These are phyloP conservation scores for Nomada ferruginata DNA, from an alignment of 2,888 invertebrate genomes.

Conservation along the genomic window DNA sequence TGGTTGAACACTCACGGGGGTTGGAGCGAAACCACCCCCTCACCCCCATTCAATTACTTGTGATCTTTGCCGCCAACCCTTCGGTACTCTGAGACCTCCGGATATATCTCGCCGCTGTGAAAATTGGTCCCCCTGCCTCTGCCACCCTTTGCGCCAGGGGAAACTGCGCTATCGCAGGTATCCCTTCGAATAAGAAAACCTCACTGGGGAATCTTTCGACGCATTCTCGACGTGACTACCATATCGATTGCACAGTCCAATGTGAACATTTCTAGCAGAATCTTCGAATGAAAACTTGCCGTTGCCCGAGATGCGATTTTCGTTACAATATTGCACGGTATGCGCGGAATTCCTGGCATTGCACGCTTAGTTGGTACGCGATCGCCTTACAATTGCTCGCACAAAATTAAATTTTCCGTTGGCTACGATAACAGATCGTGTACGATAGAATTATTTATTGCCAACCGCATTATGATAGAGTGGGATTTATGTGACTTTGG, in stretches of 20 bases:
- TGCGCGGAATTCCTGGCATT: neutral
- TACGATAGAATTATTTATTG: too few relatives aligned
- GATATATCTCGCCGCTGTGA: conserved; percentile 72
- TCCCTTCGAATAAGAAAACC: conserved; percentile 70
- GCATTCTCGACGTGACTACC: conserved; percentile 62
- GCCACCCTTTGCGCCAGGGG: conserved; percentile 55
- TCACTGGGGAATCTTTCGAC: conserved; percentile 66
- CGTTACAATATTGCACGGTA: neutral
- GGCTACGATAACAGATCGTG: too few relatives aligned
- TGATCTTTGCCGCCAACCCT: conserved; percentile 79
- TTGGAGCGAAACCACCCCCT: conserved; percentile 70
- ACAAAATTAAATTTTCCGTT: too few relatives aligned
- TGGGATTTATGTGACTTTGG: too few relatives aligned
- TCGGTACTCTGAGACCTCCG: conserved; percentile 71
- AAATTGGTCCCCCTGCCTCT: conserved; percentile 67
- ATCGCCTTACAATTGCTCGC: too few relatives aligned
- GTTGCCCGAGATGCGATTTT: neutral
- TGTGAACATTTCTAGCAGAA: neutral
- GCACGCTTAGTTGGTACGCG: too few relatives aligned
- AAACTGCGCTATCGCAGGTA: conserved; percentile 62
- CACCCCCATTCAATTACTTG: conserved; percentile 77
- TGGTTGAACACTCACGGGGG: conserved; percentile 82
- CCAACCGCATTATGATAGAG: too few relatives aligned
- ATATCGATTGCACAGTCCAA: conserved; percentile 58
- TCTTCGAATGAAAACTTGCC: conserved; percentile 14